Evolutionary conservation across 2,797 vertebrate species (phyloP), one percentile per base, ranked within the genome.

Genomic region (Artibeus jamaicensis): DNA sequence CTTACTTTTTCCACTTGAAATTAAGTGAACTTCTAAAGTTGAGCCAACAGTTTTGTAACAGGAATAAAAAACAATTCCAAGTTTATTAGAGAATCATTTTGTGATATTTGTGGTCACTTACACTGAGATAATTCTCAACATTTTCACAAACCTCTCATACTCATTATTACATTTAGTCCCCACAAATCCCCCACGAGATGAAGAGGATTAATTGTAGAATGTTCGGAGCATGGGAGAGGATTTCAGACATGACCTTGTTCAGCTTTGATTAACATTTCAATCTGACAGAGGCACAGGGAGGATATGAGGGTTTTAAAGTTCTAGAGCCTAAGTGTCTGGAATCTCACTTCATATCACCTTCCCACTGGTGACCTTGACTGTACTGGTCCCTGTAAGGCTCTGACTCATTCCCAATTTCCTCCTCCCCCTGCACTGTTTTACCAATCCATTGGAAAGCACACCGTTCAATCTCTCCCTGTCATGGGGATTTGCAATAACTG

Each of bases 191-290:
- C 62, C 29, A 26, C 22, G 19, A 95, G n/a, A 48, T 53, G 53
- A 85, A 96, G 2, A 94, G 37, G 86, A 32, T 89, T 77, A 73
- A 71, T 46, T 94, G n/a, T 22, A 73, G 86, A 73, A 44, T 89
- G 34, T n/a, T 91, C 68, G 68, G 42, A 74, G 22, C 42, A 53
- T 29, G 6, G 14, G n/a, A 82, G 68, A 93, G 22, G 9, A 22
- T 88, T 89, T 89, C 65, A 87, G 55, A 53, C 53, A 68, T 62
- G 34, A 37, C 65, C 44, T 73, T 86, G 10, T 82, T 93, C 3
- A 82, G 57, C 55, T 74, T 93, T 89, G 76, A 86, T 77, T 50
- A 22, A 48, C 89, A 5, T 86, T 91, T 86, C 93, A 55, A 34
- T 67, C 24, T 46, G 12, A 84, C 73, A 78, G 42, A 92, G 22